Evolutionary conservation across 2,797 vertebrate genomes (phyloP).

Genomic region (Eurystomus glaucurus): DNA sequence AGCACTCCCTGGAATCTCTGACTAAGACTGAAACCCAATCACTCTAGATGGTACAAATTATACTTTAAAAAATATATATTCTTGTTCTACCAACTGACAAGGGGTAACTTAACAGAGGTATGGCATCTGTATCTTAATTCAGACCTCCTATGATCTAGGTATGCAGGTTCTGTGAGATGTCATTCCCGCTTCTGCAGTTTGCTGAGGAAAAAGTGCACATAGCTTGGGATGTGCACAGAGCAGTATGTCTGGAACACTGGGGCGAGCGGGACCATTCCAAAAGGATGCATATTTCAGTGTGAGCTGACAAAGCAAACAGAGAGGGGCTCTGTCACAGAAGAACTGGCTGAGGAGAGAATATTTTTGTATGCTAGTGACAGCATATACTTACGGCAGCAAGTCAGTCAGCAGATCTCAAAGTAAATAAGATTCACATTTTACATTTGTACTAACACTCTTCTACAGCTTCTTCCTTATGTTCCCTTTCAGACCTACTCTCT

Average conservation of each 20-base stretch:
- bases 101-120: background rate
- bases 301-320: background rate
- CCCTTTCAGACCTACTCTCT: background rate
- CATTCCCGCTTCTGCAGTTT: background rate
- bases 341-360: background rate
- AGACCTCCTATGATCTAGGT: background rate
- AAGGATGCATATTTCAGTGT: background rate
- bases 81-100: background rate
- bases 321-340: background rate
- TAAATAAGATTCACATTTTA: background rate
- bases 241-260: rapidly evolving
- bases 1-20: background rate
- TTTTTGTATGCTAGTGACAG: background rate
- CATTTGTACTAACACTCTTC: background rate
- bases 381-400: background rate
- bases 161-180: background rate
- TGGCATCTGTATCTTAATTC: background rate
- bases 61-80: background rate
- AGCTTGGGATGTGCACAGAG: background rate
- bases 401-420: background rate
- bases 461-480: background rate
- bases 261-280: rapidly evolving
- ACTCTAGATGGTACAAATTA: background rate
- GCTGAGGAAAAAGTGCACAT: rapidly evolving
- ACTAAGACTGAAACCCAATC: background rate